Evolutionary conservation across 2,888 invertebrate genomes (phyloP), one percentile per base, ranked within the genome.

Genomic region (Xestoiulus laeticollis): DNA sequence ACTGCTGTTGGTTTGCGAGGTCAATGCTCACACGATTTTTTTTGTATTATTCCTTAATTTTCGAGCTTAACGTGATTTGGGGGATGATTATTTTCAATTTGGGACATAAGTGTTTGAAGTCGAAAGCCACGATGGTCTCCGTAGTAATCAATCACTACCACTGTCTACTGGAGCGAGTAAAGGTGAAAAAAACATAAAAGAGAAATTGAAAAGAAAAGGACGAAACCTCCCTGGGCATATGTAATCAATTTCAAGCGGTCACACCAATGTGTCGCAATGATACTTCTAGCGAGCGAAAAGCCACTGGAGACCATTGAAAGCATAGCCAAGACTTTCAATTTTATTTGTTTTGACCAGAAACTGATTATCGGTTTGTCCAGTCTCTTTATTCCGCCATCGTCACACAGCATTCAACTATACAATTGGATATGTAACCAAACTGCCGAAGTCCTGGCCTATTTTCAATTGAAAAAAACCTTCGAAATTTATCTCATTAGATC

Each of bases 301-400:
- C n/a, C 53, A 59, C 53, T 59, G 53, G 53, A 59, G 53, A 59
- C 53, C n/a, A 59, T 59, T 59, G 53, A 59, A 59, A 59, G 53
- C n/a, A n/a, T 5, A 59, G 53, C n/a, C n/a, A 19, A 59, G 53
- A 59, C 53, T 59, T 59, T 59, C 53, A 59, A 59, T 59, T 59
- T 59, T 59, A 59, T 59, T 59, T 59, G 53, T 59, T 59, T 59
- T 59, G 53, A 59, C 53, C 53, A 59, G 19, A 59, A 59, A 59
- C 53, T 59, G 53, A 59, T 59, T 59, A 59, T 59, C 53, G n/a
- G 53, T 19, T 59, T 59, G 53, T 59, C n/a, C 53, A 59, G 53
- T 59, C 53, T n/a, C 19, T 59, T 38, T 38, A 59, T n/a, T 19
- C 53, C 53, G n/a, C n/a, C 53, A n/a, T 19, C 6, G 53, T 59